Evolutionary conservation across 2,888 invertebrate genomes (phyloP).

Genomic region (Cheilosia impressa): DNA sequence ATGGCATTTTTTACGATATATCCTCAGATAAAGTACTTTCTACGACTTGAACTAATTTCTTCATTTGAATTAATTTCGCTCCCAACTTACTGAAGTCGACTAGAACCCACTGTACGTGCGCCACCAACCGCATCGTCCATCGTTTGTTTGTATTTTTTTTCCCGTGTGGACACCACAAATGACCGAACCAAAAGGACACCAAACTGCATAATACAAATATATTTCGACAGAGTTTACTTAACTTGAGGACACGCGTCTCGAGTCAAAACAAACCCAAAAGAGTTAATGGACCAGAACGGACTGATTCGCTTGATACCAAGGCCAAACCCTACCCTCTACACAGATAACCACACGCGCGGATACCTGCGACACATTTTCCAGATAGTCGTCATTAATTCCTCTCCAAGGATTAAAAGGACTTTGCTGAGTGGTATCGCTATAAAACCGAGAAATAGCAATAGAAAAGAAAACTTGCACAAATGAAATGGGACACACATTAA

Average conservation of each 20-base stretch:
- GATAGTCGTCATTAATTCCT: slow-evolving; percentile 69
- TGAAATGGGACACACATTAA: slow-evolving; percentile 59
- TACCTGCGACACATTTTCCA: slow-evolving; percentile 63
- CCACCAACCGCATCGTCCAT: slow-evolving; percentile 22
- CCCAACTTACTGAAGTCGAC: background rate
- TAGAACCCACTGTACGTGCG: slow-evolving; percentile 40
- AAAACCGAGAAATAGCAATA: slow-evolving; percentile 30
- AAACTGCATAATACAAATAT: slow-evolving; percentile 46
- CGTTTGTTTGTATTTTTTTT: background rate
- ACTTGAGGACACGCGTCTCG: slow-evolving; percentile 62
- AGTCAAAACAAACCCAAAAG: slow-evolving; percentile 76
- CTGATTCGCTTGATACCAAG: slow-evolving; percentile 35
- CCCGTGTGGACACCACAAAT: slow-evolving; percentile 54
- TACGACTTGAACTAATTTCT: background rate
- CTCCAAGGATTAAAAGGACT: slow-evolving; percentile 72
- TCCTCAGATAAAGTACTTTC: background rate
- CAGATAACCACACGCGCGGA: slow-evolving; percentile 32
- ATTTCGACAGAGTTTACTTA: slow-evolving; percentile 70
- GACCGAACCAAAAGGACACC: slow-evolving; percentile 46
- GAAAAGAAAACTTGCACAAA: slow-evolving; percentile 54
- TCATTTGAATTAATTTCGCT: too few relatives aligned
- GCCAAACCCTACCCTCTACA: background rate
- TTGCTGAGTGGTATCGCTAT: slow-evolving; percentile 23
- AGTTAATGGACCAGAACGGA: slow-evolving; percentile 82
- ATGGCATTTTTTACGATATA: too few relatives aligned